A percentile compares a stretch with the other conserved stretches of the same genome.
Conservation (phyloP, 2,888 invertebrate species). For the Amphiduros pacificus region DNA sequence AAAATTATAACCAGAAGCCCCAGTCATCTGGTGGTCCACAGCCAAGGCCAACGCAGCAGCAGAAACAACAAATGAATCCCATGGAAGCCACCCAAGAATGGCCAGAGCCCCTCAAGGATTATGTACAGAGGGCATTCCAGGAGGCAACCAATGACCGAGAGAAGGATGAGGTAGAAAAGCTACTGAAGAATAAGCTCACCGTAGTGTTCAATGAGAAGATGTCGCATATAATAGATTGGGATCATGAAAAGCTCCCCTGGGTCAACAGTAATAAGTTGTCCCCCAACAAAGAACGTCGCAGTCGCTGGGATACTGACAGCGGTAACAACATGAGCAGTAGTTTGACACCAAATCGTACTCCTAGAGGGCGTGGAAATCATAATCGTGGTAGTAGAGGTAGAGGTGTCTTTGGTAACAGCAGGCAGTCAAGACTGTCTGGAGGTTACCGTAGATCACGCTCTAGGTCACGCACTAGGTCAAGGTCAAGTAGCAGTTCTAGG, state of each 20-base stretch:
- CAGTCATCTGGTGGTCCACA: background rate
- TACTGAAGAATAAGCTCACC: constrained; percentile 90
- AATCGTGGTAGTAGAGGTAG: too few relatives aligned
- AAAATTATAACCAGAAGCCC: constrained; percentile 4
- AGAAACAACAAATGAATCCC: background rate
- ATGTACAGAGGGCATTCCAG: constrained; percentile 89
- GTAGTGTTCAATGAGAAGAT: constrained; percentile 85
- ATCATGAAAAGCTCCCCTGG: constrained; percentile 84
- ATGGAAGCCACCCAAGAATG: constrained; percentile 65
- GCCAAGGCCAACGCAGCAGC: background rate
- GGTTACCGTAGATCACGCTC: constrained; percentile 4
- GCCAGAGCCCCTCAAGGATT: constrained; percentile 76
- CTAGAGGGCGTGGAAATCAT: background rate
- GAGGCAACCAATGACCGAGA: constrained; percentile 82
- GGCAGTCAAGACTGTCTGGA: too few relatives aligned
- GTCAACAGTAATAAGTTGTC: background rate
- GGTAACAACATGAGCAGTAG: background rate
- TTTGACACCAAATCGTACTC: background rate
- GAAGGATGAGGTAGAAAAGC: constrained; percentile 91
- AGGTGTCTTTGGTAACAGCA: too few relatives aligned
- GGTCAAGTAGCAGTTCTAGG: constrained; percentile 1
- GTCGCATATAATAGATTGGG: constrained; percentile 91
- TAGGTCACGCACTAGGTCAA: constrained; percentile 3
- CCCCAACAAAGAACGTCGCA: background rate
- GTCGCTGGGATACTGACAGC: background rate